These are phyloP conservation scores for Embidobia sp. DNA, from an alignment of 2,888 invertebrate genomes.

Conservation along the genomic window DNA sequence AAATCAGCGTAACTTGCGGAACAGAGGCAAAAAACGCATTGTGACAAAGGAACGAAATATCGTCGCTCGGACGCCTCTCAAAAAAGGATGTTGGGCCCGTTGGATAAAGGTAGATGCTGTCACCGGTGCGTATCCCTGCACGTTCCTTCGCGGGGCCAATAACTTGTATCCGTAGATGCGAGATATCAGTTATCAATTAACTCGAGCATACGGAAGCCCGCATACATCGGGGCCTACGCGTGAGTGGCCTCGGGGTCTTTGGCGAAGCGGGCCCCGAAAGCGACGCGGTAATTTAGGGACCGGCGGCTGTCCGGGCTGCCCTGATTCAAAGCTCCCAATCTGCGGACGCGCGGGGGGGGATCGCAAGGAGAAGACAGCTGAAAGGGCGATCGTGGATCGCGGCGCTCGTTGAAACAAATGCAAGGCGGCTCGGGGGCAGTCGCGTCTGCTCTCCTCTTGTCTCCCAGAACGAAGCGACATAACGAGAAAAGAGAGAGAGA, in stretches of 20 bases:
- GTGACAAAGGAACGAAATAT: too few species aligned
- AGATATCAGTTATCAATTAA: conserved; percentile 80
- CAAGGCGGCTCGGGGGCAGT: conserved; percentile 72
- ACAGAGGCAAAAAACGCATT: too few species aligned
- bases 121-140: conserved; percentile 56
- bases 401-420: conserved; percentile 78
- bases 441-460: conserved; percentile 56
- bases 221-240: conserved; percentile 71
- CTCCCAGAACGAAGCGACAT: conserved; percentile 51
- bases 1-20: too few species aligned
- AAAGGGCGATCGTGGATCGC: conserved; percentile 71
- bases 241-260: conserved; percentile 64
- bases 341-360: conserved; percentile 62
- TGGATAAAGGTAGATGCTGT: conserved; percentile 47
- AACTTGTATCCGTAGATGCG: conserved; percentile 69
- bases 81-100: conserved; percentile 4
- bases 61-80: too few species aligned
- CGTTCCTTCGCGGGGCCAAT: conserved; percentile 62
- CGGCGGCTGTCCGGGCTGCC: conserved; percentile 72
- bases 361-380: conserved; percentile 74
- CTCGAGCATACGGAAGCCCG: conserved; percentile 74
- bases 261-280: conserved; percentile 58
- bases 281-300: conserved; percentile 77
- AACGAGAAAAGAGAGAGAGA: conserved; percentile 58
- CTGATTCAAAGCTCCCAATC: conserved; percentile 56